Evolutionary conservation across 1,140 invertebrate species (phyloP).

Genomic region (Zelostemma sp.): DNA sequence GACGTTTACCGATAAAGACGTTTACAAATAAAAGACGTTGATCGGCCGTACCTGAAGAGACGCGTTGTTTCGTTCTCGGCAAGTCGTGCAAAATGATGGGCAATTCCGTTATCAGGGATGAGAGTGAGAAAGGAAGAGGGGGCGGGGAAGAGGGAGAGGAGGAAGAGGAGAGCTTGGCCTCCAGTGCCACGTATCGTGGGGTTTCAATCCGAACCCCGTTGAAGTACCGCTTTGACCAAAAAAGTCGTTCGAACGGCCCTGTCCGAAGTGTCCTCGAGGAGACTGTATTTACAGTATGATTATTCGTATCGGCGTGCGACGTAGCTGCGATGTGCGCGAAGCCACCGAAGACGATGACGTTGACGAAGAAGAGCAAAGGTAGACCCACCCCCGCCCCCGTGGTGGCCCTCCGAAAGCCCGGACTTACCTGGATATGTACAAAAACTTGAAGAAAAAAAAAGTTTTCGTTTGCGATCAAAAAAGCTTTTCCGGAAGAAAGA

Average conservation of each 20-base stretch:
- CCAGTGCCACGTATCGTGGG: conserved; percentile 17
- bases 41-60: conserved; percentile 19
- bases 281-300: conserved; percentile 5
- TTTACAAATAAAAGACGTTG: no score
- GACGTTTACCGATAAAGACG: no score
- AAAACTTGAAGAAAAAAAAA: not conserved
- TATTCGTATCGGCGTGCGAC: conserved; percentile 19
- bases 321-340: conserved; percentile 36
- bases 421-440: conserved; percentile 28
- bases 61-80: conserved; percentile 20
- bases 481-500: no score
- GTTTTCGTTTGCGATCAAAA: no score
- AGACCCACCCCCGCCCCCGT: conserved; percentile 62
- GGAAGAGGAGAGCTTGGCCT: conserved; percentile 3
- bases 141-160: not conserved
- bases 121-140: not conserved
- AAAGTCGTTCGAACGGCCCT: not conserved
- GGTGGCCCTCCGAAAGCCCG: conserved; percentile 57
- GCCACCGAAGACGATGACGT: conserved; percentile 57
- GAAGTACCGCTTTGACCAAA: no score
- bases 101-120: not conserved
- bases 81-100: not conserved
- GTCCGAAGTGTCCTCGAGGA: conserved; percentile 16
- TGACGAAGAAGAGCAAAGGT: conserved; percentile 60
- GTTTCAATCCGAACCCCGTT: no score